Conservation (phyloP, 2,888 invertebrate species). For the Hypomecis atomaria region DNA sequence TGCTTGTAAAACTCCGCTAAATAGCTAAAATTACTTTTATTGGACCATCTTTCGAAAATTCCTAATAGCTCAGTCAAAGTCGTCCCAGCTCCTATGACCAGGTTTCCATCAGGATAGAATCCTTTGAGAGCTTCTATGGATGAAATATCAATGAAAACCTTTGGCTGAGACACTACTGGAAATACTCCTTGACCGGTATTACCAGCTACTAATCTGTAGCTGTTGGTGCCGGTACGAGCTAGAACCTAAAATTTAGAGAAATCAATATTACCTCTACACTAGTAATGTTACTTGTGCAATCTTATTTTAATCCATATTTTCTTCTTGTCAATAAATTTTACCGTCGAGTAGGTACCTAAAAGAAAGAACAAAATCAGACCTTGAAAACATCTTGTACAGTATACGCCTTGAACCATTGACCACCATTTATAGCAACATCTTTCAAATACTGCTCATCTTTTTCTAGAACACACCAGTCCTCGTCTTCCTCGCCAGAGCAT, state of each 20-base stretch:
- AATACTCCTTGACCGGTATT: slow-evolving; percentile 89
- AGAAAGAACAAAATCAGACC: slow-evolving; percentile 48
- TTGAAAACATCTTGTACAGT: slow-evolving; percentile 83
- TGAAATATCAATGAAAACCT: slow-evolving; percentile 86
- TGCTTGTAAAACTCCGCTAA: slow-evolving; percentile 85
- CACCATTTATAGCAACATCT: slow-evolving; percentile 59
- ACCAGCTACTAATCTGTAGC: slow-evolving; percentile 87
- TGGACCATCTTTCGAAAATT: slow-evolving; percentile 66
- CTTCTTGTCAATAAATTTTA: no score
- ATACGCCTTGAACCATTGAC: slow-evolving; percentile 85
- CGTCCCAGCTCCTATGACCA: slow-evolving; percentile 85
- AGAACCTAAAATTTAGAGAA: slow-evolving; percentile 66
- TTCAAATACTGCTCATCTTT: slow-evolving; percentile 52
- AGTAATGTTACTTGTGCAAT: no score
- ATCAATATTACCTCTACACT: no score
- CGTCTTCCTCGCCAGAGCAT: slow-evolving; percentile 48
- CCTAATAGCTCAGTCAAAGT: slow-evolving; percentile 83
- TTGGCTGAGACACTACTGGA: slow-evolving; percentile 67
- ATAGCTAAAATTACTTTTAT: slow-evolving; percentile 83
- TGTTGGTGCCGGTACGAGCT: slow-evolving; percentile 65
- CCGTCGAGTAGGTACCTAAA: no score
- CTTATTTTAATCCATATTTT: no score
- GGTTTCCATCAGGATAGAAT: slow-evolving; percentile 61
- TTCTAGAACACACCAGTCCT: slow-evolving; percentile 69
- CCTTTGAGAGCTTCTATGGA: slow-evolving; percentile 81